Base-by-base conservation (phyloP, 2,113 vertebrate genomes). In the Boleophthalmus pectinirostris region DNA sequence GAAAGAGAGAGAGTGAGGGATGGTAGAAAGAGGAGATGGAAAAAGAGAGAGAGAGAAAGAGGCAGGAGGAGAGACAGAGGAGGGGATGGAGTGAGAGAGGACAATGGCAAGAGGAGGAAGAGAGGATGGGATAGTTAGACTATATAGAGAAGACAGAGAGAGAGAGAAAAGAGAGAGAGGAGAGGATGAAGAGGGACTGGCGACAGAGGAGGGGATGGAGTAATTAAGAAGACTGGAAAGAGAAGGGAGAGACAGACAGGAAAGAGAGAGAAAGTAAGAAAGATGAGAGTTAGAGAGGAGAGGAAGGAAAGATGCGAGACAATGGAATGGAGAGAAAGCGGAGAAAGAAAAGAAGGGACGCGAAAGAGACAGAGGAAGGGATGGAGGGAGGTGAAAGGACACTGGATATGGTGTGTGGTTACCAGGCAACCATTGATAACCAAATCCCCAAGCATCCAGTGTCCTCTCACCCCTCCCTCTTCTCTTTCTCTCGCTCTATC, bases 401-500 rank as follows among this genome's bases (percentile, higher is more conserved):
- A 82, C 61, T 9, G 71, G 82, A 89, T 82, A 90, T 88, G 86
- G 90, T 90, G 90, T 86, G 87, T 75, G 91, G 93, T 94, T 94
- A 92, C 93, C 87, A 90, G 67, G 93, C 90, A 92, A 94, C 92
- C 81, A 87, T 87, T 93, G 90, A 93, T 93, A 93, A 92, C 92
- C 90, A 93, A 93, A 93, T 94, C 93, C 92, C 92, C 80, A 80
- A 89, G 92, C 87, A 92, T 90, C 83, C 81, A 78, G 33, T 10
- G 79, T 29, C 29, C 29, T 29, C 29, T 29, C 29, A 74, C 88
- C 88, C 88, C 90, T 83, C 88, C 88, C 86, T 7, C 68, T 67
- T 66, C 78, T 45, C 5, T 60, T 33, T 69, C 61, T n/a, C n/a
- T n/a, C n/a, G n/a, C n/a, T n/a, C 66, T 74, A 35, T 70, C 46